Conservation (phyloP, 92 coral and sea anemone species). For the Phymanthus crucifer region DNA sequence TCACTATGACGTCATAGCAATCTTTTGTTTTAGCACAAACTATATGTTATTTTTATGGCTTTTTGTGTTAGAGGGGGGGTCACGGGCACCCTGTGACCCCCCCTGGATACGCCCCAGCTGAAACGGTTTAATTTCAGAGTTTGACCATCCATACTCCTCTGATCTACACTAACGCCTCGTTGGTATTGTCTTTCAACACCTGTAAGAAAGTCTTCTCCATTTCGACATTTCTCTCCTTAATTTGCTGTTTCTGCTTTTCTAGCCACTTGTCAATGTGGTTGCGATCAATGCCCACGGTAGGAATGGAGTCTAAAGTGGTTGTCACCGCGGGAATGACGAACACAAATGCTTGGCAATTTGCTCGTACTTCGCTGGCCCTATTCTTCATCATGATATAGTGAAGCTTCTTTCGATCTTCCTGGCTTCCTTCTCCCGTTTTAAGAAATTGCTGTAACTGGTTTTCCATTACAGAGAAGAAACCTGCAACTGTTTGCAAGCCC, state of each 20-base stretch:
- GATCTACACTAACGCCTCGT: too few species aligned
- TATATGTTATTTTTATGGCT: too few species aligned
- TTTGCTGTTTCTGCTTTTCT: slow-evolving; percentile 27
- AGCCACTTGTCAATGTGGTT: slow-evolving; percentile 70
- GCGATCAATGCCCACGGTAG: slow-evolving; percentile 57
- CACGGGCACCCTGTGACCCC: too few species aligned
- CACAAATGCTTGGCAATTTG: slow-evolving; percentile 45
- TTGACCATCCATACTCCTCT: too few species aligned
- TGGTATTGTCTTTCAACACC: background rate
- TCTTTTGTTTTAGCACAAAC: too few species aligned
- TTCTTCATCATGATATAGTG: slow-evolving; percentile 42
- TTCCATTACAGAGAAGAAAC: slow-evolving; percentile 55
- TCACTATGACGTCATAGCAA: too few species aligned
- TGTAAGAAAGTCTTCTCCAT: background rate
- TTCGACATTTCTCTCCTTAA: background rate
- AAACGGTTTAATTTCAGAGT: too few species aligned
- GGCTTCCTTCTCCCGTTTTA: background rate
- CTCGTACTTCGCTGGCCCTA: slow-evolving; percentile 44
- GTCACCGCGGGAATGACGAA: slow-evolving; percentile 51
- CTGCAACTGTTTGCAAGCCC: slow-evolving; percentile 25
- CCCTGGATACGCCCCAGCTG: too few species aligned
- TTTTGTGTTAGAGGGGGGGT: too few species aligned
- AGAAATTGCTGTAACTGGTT: slow-evolving; percentile 1
- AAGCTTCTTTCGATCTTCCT: slow-evolving; percentile 1
- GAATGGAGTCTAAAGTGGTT: slow-evolving; percentile 64